Base-by-base conservation (phyloP, 2,888 invertebrate species). In the Arrhopalites spinosus region DNA sequence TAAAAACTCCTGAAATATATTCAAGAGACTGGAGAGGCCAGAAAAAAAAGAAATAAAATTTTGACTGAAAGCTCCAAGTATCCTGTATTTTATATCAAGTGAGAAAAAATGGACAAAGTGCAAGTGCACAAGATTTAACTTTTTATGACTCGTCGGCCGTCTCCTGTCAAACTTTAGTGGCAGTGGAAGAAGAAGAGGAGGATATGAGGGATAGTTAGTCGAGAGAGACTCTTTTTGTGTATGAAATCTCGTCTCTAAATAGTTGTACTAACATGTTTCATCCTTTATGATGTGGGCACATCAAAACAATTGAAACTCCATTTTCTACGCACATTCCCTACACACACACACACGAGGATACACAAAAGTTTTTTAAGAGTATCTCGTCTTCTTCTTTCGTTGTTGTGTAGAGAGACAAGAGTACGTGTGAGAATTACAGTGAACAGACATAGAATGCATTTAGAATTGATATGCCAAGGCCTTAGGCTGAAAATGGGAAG, bases 401-500 rank as follows among this genome's bases (percentile, higher is more conserved):
- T 20, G 59, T 59, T 36, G 36, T 36, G 36, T 36, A 7, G 36
- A 36, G n/a, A 29, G 50, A 50, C 25, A 66, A 50, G 68, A 15
- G 68, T 68, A 56, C 30, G 69, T 69, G 69, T 69, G 69, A 69
- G 69, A 69, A 69, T 69, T 69, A 56, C 20, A 67, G 30, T 64
- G 30, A 15, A 29, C 30, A 61, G 23, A 20, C 27, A 72, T 43
- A 45, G 63, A 72, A 63, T 72, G 71, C 36, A 71, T 59, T 71
- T 61, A 53, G 47, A 50, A 29, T 69, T 72, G 63, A 72, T 63
- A 45, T 23, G 59, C 50, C 30, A 30, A 56, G 15, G 20, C 72
- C 72, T 47, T 13, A 7, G 72, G 72, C 20, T 27, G 29, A 72
- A 72, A 72, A 72, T 63, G 63, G 72, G 72, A 72, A 72, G 72